Conservation (phyloP, 2,113 vertebrate species). For the Oreotragus oreotragus region DNA sequence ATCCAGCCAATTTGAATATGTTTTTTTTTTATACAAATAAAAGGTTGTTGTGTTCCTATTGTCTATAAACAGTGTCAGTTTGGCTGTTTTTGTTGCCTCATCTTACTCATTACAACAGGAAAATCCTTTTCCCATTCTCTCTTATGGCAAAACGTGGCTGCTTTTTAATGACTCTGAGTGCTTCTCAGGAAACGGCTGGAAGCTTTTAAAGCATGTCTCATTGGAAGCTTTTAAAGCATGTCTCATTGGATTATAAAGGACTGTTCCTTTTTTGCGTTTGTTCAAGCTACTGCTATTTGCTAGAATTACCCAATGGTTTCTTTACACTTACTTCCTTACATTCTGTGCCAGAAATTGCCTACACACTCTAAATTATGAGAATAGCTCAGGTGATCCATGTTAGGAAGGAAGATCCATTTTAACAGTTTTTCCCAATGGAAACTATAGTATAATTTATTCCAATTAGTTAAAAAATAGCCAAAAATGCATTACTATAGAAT, state of each 20-base stretch:
- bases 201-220: neutral
- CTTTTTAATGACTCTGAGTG: neutral
- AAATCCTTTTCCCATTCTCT: neutral
- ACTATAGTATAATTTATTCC: neutral
- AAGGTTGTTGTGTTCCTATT: neutral
- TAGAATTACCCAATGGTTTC: neutral
- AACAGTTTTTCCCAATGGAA: neutral
- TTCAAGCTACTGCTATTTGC: neutral
- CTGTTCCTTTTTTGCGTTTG: neutral
- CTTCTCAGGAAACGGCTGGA: neutral
- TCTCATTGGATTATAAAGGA: neutral
- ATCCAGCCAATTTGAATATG: neutral
- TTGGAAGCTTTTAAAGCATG: neutral
- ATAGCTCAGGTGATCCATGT: neutral
- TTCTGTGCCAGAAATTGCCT: neutral
- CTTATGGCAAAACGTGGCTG: neutral
- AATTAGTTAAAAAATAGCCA: neutral
- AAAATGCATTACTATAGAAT: neutral
- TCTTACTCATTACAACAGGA: neutral
- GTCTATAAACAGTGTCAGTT: neutral
- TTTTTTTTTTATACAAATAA: neutral
- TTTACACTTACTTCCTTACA: neutral
- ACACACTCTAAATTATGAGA: neutral
- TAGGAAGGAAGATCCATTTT: neutral
- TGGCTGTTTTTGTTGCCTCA: neutral